Evolutionary conservation across 2,113 vertebrate species (phyloP).

Genomic region (Seriola quinqueradiata): DNA sequence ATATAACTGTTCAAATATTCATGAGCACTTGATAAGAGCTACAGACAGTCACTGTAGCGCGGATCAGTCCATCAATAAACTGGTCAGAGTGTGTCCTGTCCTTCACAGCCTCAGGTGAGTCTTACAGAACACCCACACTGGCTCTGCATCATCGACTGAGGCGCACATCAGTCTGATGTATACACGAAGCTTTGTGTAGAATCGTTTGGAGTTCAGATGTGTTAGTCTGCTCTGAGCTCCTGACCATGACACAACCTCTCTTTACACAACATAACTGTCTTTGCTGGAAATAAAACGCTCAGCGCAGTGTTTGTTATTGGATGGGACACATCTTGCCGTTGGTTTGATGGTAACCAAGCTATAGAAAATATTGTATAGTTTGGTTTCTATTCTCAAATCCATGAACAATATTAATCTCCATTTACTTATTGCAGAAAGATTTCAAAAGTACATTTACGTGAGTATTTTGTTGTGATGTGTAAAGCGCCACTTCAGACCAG

Average conservation of each 20-base stretch:
- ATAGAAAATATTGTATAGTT: too few relatives aligned
- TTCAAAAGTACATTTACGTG: too few relatives aligned
- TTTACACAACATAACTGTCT: neutral
- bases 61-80: neutral
- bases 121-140: neutral
- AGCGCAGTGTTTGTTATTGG: too few relatives aligned
- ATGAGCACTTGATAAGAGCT: neutral
- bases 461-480: too few relatives aligned
- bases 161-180: neutral
- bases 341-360: neutral
- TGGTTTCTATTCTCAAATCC: too few relatives aligned
- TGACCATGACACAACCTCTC: neutral
- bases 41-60: neutral
- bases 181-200: neutral
- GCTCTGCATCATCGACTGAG: neutral
- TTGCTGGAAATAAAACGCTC: too few relatives aligned
- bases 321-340: neutral
- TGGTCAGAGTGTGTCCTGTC: neutral
- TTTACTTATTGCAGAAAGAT: too few relatives aligned
- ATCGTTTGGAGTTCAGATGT: neutral
- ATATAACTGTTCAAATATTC: conserved; percentile 1
- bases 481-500: too few relatives aligned
- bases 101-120: neutral
- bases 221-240: conserved; percentile 1
- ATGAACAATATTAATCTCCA: too few relatives aligned